Evolutionary conservation across 2,797 vertebrate genomes (phyloP).

Genomic region (Octomys mimax): DNA sequence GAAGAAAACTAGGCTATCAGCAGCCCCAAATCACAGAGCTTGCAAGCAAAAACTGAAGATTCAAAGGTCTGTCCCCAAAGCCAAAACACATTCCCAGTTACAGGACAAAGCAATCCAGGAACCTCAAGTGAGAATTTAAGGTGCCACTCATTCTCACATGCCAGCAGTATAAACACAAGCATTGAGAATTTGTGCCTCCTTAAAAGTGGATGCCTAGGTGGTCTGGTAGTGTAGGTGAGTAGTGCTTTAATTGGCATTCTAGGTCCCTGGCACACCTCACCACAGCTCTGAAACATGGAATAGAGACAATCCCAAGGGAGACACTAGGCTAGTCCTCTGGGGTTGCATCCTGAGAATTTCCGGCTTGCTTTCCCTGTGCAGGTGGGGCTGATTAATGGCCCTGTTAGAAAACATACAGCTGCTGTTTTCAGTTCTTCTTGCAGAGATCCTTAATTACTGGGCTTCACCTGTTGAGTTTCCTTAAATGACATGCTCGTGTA

Average conservation of each 20-base stretch:
- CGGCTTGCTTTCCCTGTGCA: background rate
- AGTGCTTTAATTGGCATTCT: background rate
- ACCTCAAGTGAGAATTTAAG: background rate
- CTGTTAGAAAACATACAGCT: constrained; percentile 38
- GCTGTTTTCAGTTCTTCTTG: background rate
- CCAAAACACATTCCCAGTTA: background rate
- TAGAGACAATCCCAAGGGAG: background rate
- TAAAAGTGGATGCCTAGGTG: background rate
- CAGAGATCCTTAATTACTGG: constrained; percentile 71
- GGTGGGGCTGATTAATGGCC: constrained; percentile 47
- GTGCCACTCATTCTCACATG: background rate
- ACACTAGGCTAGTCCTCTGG: background rate
- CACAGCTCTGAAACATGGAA: background rate
- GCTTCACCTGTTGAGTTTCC: constrained; percentile 71
- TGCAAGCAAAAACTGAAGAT: background rate
- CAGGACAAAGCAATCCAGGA: too few relatives aligned
- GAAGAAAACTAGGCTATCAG: background rate
- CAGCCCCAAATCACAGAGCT: background rate
- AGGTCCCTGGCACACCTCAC: accelerated
- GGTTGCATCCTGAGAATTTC: accelerated
- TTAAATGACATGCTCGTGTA: background rate
- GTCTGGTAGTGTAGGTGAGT: accelerated
- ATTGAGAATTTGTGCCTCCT: background rate
- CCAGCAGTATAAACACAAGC: background rate
- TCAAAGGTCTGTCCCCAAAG: background rate